These are phyloP conservation scores for Diorhabda carinulata DNA, from an alignment of 1,140 invertebrate genomes.

Conservation along the genomic window DNA sequence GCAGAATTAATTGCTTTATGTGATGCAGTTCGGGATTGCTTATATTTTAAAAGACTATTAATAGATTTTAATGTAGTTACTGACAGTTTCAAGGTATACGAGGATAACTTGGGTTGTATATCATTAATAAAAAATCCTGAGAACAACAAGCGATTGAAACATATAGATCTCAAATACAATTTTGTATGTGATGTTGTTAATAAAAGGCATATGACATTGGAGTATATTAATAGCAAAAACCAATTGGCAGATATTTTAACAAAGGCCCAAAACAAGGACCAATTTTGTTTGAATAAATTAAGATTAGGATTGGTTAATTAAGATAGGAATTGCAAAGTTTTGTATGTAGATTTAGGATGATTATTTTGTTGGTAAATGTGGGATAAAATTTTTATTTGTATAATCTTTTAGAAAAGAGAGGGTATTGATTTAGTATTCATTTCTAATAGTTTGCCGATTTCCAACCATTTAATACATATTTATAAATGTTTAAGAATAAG, in stretches of 20 bases:
- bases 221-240: too few relatives aligned
- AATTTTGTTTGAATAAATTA: not conserved
- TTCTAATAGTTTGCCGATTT: not conserved
- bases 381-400: too few relatives aligned
- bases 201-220: not conserved
- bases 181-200: conserved; percentile 6
- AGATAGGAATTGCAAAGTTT: not conserved
- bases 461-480: too few relatives aligned
- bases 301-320: not conserved
- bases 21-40: not conserved
- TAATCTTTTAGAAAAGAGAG: not conserved
- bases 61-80: not conserved
- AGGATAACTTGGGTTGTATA: not conserved
- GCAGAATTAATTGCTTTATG: not conserved
- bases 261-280: not conserved
- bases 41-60: not conserved
- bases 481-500: too few relatives aligned
- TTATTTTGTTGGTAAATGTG: not conserved
- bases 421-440: not conserved
- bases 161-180: conserved; percentile 6
- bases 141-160: not conserved
- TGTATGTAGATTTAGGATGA: not conserved
- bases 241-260: too few relatives aligned
- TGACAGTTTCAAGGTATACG: not conserved
- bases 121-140: not conserved